Percentiles rank a stretch among this genome's conserved stretches.
These are phyloP conservation scores for Murina feae DNA, from an alignment of 2,113 vertebrate species.

Conservation along the genomic window DNA sequence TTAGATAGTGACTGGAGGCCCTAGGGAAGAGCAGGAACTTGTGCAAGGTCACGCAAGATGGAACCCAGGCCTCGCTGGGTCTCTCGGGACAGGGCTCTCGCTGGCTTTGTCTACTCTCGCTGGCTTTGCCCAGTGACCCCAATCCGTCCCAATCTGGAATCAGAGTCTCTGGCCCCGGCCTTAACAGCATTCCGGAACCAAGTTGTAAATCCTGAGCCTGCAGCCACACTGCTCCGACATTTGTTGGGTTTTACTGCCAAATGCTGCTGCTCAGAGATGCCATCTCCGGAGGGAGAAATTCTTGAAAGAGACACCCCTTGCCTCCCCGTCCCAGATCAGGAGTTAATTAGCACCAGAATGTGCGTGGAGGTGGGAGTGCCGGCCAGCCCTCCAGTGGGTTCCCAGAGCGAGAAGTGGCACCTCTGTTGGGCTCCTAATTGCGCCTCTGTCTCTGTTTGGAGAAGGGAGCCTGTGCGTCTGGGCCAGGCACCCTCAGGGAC, in stretches of 20 bases:
- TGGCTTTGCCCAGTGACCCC: constrained; percentile 43
- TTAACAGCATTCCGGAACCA: constrained; percentile 56
- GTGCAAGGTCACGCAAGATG: neutral
- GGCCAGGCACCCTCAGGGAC: constrained; percentile 67
- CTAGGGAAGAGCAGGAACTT: neutral
- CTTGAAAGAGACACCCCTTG: constrained; percentile 54
- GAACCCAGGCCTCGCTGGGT: neutral
- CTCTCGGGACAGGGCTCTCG: neutral
- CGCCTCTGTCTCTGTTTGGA: constrained; percentile 65
- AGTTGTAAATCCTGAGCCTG: constrained; percentile 57
- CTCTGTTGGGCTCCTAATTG: constrained; percentile 3
- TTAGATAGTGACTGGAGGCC: neutral
- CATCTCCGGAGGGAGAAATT: constrained; percentile 70
- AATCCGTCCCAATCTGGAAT: constrained; percentile 32
- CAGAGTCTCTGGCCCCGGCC: constrained; percentile 16
- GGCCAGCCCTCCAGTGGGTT: neutral
- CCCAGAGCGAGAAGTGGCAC: constrained; percentile 15
- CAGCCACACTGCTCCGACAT: constrained; percentile 57
- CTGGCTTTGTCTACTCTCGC: neutral
- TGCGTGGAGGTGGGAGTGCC: neutral
- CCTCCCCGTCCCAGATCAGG: constrained; percentile 49
- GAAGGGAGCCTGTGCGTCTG: constrained; percentile 74
- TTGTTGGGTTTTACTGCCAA: constrained; percentile 71
- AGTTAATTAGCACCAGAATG: constrained; percentile 68
- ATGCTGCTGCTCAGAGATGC: constrained; percentile 63